These are phyloP conservation scores for Mesocricetus auratus DNA, from an alignment of 2,113 vertebrate species.

Conservation along the genomic window DNA sequence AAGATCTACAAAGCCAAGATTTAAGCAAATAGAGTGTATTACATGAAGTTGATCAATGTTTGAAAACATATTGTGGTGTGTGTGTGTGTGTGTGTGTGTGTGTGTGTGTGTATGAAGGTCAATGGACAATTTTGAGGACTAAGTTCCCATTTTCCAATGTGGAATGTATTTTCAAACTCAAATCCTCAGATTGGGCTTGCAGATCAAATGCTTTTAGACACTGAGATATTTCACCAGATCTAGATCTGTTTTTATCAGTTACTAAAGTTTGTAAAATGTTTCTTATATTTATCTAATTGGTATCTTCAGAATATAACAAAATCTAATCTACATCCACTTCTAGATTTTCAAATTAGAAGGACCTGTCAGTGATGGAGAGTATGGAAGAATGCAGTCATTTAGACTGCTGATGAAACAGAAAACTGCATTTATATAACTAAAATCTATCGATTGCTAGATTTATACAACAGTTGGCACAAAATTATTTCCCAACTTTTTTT, in stretches of 20 bases:
- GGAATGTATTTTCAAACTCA: background rate
- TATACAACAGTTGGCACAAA: background rate
- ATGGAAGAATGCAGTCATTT: background rate
- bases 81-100: background rate
- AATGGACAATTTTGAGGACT: background rate
- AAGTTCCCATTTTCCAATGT: background rate
- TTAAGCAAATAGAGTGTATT: background rate
- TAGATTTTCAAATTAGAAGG: background rate
- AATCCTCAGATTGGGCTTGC: too few relatives aligned
- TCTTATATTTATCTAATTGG: background rate
- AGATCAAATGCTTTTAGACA: background rate
- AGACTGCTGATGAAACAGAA: background rate
- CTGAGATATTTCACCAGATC: background rate
- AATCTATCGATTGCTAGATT: background rate
- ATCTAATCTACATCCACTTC: background rate
- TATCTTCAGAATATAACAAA: background rate
- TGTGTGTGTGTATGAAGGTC: background rate
- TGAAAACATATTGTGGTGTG: background rate
- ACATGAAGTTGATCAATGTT: background rate
- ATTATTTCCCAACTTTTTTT: background rate
- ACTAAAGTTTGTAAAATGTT: background rate
- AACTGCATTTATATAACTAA: background rate
- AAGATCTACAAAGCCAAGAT: background rate
- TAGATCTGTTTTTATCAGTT: background rate
- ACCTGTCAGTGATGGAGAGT: background rate